Percentiles rank a stretch among this genome's conserved stretches.
phyloP scores from a whole-genome alignment of 2,113 vertebrate species.

The Tiliqua scincoides region DNA sequence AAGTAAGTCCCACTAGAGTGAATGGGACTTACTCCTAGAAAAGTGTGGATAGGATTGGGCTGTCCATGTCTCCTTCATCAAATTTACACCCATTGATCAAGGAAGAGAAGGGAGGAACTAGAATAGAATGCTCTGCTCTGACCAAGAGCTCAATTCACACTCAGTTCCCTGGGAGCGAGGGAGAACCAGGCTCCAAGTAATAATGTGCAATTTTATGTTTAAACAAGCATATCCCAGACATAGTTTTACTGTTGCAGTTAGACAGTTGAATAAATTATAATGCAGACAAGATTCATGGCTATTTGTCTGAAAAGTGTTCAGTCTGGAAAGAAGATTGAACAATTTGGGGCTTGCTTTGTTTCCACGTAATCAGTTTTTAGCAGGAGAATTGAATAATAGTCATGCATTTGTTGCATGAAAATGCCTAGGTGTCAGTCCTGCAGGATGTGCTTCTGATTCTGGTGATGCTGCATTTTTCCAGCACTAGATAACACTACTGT shows the following conservation, averaged over 20 bases:
- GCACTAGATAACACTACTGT: background rate
- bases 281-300: background rate
- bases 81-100: background rate
- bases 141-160: background rate
- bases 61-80: background rate
- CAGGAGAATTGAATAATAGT: too few species aligned
- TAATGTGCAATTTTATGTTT: constrained; percentile 36
- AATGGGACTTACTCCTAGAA: too few species aligned
- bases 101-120: background rate
- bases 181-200: fast-evolving
- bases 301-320: constrained; percentile 8
- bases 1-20: too few species aligned
- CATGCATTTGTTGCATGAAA: background rate
- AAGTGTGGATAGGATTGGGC: too few species aligned
- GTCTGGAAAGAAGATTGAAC: fast-evolving
- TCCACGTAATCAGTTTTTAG: background rate
- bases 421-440: background rate
- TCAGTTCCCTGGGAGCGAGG: background rate
- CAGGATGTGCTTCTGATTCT: background rate
- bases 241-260: constrained; percentile 1
- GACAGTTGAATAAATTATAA: constrained; percentile 20
- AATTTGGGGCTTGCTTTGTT: background rate
- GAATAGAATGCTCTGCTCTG: background rate
- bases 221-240: background rate
- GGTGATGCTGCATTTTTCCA: background rate